phyloP scores from a whole-genome alignment of 1,140 invertebrate species.

The Sinella curviseta region DNA sequence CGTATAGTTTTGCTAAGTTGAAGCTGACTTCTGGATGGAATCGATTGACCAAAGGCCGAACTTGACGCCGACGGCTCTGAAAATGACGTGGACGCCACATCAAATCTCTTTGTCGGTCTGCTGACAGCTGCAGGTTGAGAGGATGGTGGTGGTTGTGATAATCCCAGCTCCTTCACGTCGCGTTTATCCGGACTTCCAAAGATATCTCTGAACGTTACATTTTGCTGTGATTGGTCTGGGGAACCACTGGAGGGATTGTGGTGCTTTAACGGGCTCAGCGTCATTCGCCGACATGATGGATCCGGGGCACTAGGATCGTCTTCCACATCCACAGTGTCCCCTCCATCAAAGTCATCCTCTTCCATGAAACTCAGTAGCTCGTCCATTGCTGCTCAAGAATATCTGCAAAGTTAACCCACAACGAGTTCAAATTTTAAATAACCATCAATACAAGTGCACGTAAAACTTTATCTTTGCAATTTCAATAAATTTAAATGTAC shows the following conservation, averaged over 20 bases:
- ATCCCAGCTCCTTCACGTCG: slow-evolving; percentile 8
- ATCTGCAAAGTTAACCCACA: not conserved
- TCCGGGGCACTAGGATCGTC: not conserved
- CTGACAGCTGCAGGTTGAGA: not conserved
- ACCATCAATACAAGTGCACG: too few relatives aligned
- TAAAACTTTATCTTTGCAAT: too few relatives aligned
- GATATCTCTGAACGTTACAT: slow-evolving; percentile 35
- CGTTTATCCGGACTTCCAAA: slow-evolving; percentile 45
- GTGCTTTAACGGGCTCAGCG: not conserved
- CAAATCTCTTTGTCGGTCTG: not conserved
- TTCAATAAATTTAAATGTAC: too few relatives aligned
- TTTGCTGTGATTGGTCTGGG: not conserved
- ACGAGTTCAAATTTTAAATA: too few relatives aligned
- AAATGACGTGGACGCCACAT: too few relatives aligned
- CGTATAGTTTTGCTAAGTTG: not conserved
- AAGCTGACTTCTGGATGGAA: not conserved
- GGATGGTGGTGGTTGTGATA: not conserved
- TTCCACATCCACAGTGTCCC: too few relatives aligned
- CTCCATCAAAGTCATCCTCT: not conserved
- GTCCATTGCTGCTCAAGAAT: not conserved
- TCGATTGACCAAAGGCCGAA: not conserved
- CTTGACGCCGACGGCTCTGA: not conserved
- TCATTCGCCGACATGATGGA: not conserved
- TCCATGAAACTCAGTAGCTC: slow-evolving; percentile 6
- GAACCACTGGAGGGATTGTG: not conserved